These are phyloP conservation scores for Eurytoma californica DNA, from an alignment of 2,888 invertebrate genomes.

Conservation along the genomic window DNA sequence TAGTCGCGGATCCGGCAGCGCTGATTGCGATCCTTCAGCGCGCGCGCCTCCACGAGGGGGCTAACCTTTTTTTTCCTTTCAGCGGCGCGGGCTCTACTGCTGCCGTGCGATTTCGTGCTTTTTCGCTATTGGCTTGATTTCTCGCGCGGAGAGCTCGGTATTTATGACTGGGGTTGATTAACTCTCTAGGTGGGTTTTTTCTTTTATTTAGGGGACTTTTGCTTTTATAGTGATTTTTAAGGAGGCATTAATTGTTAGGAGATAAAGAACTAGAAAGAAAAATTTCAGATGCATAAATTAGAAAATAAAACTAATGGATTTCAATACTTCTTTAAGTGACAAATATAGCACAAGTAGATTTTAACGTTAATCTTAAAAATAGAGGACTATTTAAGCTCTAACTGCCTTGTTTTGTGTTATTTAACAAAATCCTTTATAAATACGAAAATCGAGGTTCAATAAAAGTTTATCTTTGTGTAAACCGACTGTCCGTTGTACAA, in stretches of 20 bases:
- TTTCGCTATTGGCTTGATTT: slow-evolving; percentile 36
- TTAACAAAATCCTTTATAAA: neutral
- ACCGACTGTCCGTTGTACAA: neutral
- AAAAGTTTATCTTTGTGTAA: neutral
- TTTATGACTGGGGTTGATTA: too few species aligned
- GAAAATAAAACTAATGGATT: too few species aligned
- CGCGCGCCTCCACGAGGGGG: slow-evolving; percentile 35
- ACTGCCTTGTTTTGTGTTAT: neutral
- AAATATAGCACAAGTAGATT: too few species aligned
- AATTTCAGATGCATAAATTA: too few species aligned
- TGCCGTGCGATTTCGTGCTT: neutral
- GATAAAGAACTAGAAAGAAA: too few species aligned
- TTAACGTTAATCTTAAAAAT: too few species aligned
- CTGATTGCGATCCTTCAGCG: slow-evolving; percentile 61
- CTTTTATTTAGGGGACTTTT: too few species aligned
- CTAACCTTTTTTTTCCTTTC: neutral
- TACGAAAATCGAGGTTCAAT: neutral
- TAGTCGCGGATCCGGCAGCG: neutral
- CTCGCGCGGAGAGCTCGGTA: neutral
- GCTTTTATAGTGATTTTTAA: too few species aligned
- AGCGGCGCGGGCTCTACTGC: neutral
- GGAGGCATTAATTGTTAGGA: too few species aligned
- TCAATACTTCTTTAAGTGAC: too few species aligned
- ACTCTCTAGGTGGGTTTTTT: neutral
- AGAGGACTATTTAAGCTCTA: neutral